Evolutionary conservation across 2,797 vertebrate genomes (phyloP).

Genomic region (Mormyrops attenuatus): DNA sequence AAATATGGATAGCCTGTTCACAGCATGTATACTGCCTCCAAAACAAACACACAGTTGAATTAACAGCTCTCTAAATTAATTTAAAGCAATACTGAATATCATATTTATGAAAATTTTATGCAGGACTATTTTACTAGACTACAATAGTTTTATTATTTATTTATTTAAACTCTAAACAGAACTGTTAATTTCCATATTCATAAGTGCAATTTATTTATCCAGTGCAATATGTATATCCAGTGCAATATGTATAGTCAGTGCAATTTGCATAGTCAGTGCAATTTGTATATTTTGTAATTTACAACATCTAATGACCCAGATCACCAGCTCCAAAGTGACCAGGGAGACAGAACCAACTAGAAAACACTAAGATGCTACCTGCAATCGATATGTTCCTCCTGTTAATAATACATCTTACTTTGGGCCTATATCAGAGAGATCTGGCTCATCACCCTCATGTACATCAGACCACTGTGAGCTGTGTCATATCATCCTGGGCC

Average conservation of each 20-base stretch:
- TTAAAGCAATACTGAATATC: neutral
- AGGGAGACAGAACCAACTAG: neutral
- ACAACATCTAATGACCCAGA: neutral
- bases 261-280: too few relatives aligned
- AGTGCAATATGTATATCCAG: too few relatives aligned
- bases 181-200: too few relatives aligned
- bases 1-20: neutral
- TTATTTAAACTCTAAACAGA: too few relatives aligned
- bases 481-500: neutral
- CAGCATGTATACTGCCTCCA: neutral
- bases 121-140: neutral
- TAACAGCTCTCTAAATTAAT: neutral
- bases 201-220: too few relatives aligned
- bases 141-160: neutral
- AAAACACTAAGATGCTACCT: neutral
- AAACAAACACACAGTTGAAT: neutral
- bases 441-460: neutral
- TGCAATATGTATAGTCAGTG: too few relatives aligned
- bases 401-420: neutral
- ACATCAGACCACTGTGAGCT: neutral
- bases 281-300: too few relatives aligned
- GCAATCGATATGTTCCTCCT: too few relatives aligned
- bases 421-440: neutral
- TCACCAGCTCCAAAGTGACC: neutral
- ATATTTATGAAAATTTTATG: neutral